Percentiles rank a stretch among this genome's conserved stretches.
phyloP scores from a whole-genome alignment of 37 sponge, comb jelly and placozoan genomes.

The Axinella damicornis region DNA sequence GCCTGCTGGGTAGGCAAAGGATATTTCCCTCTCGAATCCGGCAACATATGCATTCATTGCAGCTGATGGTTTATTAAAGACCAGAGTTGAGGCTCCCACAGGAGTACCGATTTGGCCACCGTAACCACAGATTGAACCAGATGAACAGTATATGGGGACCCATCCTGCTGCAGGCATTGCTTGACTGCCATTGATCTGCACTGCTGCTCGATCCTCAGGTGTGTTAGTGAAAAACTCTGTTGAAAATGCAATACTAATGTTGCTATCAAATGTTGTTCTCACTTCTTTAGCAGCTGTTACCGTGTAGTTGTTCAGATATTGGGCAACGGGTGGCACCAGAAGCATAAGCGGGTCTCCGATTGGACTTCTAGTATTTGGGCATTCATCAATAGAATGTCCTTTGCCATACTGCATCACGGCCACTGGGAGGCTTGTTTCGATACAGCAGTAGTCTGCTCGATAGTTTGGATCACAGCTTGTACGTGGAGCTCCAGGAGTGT shows the following conservation, averaged over 20 bases:
- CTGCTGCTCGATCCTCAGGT: not conserved
- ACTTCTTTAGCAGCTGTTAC: not conserved
- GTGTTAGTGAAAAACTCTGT: conserved; percentile 27
- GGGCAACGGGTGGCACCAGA: conserved; percentile 39
- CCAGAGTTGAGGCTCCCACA: not conserved
- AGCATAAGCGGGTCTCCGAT: conserved; percentile 65
- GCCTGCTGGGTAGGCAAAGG: conserved; percentile 47
- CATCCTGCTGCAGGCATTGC: not conserved
- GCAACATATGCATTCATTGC: conserved; percentile 9
- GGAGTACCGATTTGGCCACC: conserved; percentile 2
- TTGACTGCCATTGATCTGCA: not conserved
- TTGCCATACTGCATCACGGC: conserved; percentile 50
- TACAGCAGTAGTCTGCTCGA: conserved; percentile 49
- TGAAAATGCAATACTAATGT: conserved; percentile 15
- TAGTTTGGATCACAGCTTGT: not conserved
- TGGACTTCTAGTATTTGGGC: not conserved
- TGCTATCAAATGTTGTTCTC: not conserved
- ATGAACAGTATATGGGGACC: conserved; percentile 13
- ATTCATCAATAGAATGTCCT: conserved; percentile 48
- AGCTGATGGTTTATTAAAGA: conserved; percentile 14
- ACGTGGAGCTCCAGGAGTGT: not conserved
- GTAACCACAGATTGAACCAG: conserved; percentile 35
- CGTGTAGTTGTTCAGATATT: conserved; percentile 46
- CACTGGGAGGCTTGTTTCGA: conserved; percentile 41
- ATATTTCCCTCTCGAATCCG: conserved; percentile 30